Conservation (phyloP, 1,140 invertebrate genomes). For the Apocrypta bakeri region DNA sequence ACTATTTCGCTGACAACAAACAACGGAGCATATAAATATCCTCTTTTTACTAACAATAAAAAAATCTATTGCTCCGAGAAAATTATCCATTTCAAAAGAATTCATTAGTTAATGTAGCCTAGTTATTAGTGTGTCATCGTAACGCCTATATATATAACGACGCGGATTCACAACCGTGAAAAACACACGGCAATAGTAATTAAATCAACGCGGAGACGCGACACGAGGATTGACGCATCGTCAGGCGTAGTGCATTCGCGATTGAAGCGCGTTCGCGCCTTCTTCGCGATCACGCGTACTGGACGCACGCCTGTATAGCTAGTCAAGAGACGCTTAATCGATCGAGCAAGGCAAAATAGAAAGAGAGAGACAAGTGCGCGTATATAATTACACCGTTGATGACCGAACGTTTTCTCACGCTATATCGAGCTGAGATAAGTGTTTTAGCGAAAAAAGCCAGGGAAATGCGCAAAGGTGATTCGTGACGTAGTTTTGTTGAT, state of each 20-base stretch:
- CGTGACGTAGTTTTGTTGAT: not conserved
- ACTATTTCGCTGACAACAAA: no score
- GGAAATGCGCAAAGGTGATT: conserved; percentile 6
- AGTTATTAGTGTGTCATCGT: not conserved
- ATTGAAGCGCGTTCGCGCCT: no score
- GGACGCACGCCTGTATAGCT: not conserved
- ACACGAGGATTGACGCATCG: not conserved
- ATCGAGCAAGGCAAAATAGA: conserved; percentile 11
- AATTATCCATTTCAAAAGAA: not conserved
- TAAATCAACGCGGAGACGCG: not conserved
- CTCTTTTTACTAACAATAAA: no score
- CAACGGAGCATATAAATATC: no score
- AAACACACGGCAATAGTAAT: not conserved
- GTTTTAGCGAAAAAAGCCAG: conserved; percentile 6
- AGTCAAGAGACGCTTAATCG: not conserved
- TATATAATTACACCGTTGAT: not conserved
- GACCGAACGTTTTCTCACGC: conserved; percentile 60
- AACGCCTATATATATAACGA: not conserved
- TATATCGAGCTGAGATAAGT: conserved; percentile 9
- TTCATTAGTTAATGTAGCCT: not conserved
- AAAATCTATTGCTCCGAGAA: no score
- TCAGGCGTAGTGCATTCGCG: no score
- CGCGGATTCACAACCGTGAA: not conserved
- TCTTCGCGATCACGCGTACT: not conserved
- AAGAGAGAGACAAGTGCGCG: conserved; percentile 29